Conservation (phyloP, 2,888 invertebrate species). For the Xestia sexstrigata region DNA sequence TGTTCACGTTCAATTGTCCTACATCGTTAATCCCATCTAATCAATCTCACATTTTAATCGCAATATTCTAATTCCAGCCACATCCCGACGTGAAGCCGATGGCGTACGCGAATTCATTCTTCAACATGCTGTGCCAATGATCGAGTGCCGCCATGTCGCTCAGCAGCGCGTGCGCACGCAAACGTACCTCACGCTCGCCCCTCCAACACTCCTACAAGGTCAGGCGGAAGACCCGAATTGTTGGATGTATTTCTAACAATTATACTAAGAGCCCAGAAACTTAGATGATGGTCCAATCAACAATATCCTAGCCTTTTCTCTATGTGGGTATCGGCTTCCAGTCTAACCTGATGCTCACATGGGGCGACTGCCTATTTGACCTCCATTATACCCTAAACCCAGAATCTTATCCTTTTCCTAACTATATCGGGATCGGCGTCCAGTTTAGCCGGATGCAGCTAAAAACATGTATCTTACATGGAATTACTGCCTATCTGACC, state of each 20-base stretch:
- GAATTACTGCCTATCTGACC: background rate
- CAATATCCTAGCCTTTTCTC: no score
- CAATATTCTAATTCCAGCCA: conserved; percentile 92
- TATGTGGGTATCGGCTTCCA: no score
- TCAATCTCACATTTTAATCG: background rate
- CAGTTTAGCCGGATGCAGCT: background rate
- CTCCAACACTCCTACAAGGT: conserved; percentile 33
- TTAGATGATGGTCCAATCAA: no score
- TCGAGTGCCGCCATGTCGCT: conserved; percentile 11
- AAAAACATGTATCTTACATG: background rate
- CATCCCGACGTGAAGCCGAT: conserved; percentile 99
- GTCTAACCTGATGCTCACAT: no score
- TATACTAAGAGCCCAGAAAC: background rate
- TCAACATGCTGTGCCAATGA: conserved; percentile 94
- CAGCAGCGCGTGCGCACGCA: conserved; percentile 44
- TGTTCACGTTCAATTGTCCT: background rate
- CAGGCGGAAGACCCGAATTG: conserved; percentile 13
- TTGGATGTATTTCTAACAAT: background rate
- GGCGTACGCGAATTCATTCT: conserved; percentile 97
- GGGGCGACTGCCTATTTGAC: no score
- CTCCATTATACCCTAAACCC: no score
- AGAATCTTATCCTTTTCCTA: background rate
- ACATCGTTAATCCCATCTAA: background rate
- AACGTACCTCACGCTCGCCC: conserved; percentile 52
- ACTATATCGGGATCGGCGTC: background rate